Conservation (phyloP, 2,113 vertebrate genomes). For the Miniopterus natalensis region DNA sequence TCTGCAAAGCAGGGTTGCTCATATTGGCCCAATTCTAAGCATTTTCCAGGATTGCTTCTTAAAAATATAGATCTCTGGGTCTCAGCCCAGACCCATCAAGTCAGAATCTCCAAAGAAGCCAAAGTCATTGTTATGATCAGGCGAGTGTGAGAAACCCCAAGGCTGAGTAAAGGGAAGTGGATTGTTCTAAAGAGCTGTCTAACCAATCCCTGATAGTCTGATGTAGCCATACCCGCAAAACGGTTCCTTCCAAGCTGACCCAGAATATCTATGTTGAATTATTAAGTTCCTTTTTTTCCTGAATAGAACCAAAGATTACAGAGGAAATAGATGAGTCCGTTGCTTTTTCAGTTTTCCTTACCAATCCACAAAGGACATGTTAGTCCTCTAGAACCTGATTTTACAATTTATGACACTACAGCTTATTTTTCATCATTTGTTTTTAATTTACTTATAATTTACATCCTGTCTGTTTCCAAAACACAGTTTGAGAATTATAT, state of each 20-base stretch:
- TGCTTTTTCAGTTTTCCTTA: conserved; percentile 12
- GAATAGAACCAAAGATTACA: neutral
- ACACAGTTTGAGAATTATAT: neutral
- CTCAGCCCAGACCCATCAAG: neutral
- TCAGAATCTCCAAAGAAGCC: neutral
- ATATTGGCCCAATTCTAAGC: neutral
- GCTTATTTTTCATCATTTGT: conserved; percentile 10
- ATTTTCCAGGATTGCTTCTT: neutral
- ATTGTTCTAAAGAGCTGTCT: neutral
- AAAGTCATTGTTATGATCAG: neutral
- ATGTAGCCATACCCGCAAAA: neutral
- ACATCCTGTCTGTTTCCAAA: neutral
- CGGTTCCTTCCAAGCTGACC: neutral
- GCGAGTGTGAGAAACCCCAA: neutral
- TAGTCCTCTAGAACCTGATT: neutral
- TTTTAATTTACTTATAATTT: conserved; percentile 61
- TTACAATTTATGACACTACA: conserved; percentile 6
- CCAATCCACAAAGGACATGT: neutral
- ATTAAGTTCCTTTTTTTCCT: neutral
- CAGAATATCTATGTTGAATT: neutral
- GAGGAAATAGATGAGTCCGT: neutral
- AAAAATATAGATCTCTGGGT: neutral
- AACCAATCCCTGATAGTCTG: neutral
- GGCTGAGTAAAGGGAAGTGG: neutral
- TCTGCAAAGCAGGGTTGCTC: neutral